phyloP scores from a whole-genome alignment of 1,140 invertebrate species.

The Bursaphelenchus mucronatus region DNA sequence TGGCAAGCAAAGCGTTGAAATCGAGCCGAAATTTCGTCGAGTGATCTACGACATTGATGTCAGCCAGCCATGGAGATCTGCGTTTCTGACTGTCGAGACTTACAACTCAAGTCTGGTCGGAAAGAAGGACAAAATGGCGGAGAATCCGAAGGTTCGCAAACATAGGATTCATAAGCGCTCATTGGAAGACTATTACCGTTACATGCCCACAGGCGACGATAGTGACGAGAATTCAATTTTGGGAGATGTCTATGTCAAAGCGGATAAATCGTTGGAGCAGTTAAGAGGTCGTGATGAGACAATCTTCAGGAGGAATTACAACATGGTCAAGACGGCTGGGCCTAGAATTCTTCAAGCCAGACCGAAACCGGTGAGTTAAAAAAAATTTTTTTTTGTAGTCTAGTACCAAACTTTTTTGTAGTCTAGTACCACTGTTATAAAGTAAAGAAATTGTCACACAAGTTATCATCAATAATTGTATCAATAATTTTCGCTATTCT shows the following conservation, averaged over 20 bases:
- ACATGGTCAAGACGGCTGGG: constrained; percentile 26
- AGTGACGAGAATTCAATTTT: not conserved
- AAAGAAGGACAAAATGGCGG: no score
- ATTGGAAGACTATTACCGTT: constrained; percentile 11
- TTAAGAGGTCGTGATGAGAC: not conserved
- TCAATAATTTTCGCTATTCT: no score
- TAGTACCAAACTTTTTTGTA: not conserved
- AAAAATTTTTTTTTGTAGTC: not conserved
- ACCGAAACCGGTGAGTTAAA: constrained; percentile 1
- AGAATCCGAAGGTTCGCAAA: no score
- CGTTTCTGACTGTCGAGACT: no score
- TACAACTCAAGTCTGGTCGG: no score
- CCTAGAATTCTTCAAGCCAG: constrained; percentile 23
- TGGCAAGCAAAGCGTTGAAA: no score
- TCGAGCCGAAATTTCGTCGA: no score
- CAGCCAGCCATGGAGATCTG: no score
- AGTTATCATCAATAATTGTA: no score
- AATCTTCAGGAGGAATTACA: constrained; percentile 8
- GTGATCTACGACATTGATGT: no score
- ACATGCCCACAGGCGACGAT: constrained; percentile 9
- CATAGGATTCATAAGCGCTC: not conserved
- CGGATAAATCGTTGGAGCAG: not conserved
- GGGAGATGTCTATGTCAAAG: not conserved
- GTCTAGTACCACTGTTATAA: no score
- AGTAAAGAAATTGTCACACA: no score